Evolutionary conservation across 2,888 invertebrate species (phyloP).

Genomic region (Campoplex capitator): DNA sequence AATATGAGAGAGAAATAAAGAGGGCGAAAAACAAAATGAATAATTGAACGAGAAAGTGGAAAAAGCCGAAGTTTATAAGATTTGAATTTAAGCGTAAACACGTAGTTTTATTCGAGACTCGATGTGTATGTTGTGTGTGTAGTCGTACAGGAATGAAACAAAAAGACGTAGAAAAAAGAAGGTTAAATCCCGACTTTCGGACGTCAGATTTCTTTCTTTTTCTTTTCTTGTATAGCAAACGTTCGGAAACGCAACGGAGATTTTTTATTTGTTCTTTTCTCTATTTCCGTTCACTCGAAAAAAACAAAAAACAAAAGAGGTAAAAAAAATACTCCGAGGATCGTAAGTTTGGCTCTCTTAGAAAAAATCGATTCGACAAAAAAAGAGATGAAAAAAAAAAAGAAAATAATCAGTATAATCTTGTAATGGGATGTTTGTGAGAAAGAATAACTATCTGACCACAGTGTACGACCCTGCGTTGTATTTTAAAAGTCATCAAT

Average conservation of each 20-base stretch:
- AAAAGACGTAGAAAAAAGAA: conserved; percentile 66
- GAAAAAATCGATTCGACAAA: conserved; percentile 45
- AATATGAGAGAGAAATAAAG: not conserved
- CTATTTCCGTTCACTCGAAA: not conserved
- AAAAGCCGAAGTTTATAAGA: conserved; percentile 61
- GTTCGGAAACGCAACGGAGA: conserved; percentile 22
- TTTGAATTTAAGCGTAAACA: conserved; percentile 75
- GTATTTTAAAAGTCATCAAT: conserved; percentile 79
- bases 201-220: conserved; percentile 37
- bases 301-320: not conserved
- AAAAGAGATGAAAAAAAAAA: conserved; percentile 8
- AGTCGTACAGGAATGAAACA: conserved; percentile 80
- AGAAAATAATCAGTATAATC: conserved; percentile 52
- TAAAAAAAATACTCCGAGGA: conserved; percentile 30
- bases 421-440: conserved; percentile 63
- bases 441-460: conserved; percentile 73
- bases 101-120: conserved; percentile 82
- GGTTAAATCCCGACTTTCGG: conserved; percentile 65
- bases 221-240: conserved; percentile 52
- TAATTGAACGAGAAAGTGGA: conserved; percentile 47
- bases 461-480: conserved; percentile 80
- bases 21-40: conserved; percentile 27
- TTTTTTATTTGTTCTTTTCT: conserved; percentile 29
- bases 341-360: conserved; percentile 54
- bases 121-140: conserved; percentile 84